Conservation (phyloP, 2,113 vertebrate genomes). For the Oryctolagus cuniculus region DNA sequence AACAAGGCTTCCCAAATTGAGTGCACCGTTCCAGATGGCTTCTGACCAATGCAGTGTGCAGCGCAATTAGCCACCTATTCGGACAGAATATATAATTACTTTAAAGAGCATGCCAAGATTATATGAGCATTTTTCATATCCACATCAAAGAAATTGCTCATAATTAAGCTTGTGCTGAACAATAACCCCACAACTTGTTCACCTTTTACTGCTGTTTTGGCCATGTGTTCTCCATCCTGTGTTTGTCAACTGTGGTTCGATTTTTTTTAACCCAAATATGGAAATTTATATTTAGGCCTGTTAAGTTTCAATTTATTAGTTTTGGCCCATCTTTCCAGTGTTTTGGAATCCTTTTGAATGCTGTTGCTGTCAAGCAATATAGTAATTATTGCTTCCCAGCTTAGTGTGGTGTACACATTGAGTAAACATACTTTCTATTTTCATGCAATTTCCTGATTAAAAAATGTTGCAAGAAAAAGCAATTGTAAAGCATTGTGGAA, state of each 20-base stretch:
- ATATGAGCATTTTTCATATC: slow-evolving; percentile 49
- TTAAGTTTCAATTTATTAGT: slow-evolving; percentile 63
- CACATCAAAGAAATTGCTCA: slow-evolving; percentile 65
- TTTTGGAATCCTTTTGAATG: slow-evolving; percentile 27
- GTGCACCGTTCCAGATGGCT: slow-evolving; percentile 52
- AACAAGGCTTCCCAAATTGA: slow-evolving; percentile 40
- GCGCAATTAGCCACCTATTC: slow-evolving; percentile 50
- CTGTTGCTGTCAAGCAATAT: slow-evolving; percentile 41
- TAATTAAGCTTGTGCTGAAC: slow-evolving; percentile 63
- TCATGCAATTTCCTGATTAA: slow-evolving; percentile 46
- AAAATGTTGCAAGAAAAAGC: slow-evolving; percentile 29
- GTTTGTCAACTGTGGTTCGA: slow-evolving; percentile 46
- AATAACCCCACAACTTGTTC: slow-evolving; percentile 44
- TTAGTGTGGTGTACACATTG: slow-evolving; percentile 27
- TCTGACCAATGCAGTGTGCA: slow-evolving; percentile 13
- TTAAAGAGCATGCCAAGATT: slow-evolving; percentile 32
- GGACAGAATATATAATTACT: slow-evolving; percentile 38
- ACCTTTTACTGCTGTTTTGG: slow-evolving; percentile 50
- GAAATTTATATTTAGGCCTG: slow-evolving; percentile 61
- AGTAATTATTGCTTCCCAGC: slow-evolving; percentile 4
- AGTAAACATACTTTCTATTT: slow-evolving; percentile 58
- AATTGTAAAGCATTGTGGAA: slow-evolving; percentile 12
- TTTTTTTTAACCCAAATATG: slow-evolving; percentile 52
- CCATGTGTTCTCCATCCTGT: slow-evolving; percentile 59
- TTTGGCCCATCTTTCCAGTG: slow-evolving; percentile 60